A percentile compares a stretch with the other conserved stretches of the same genome.
These are phyloP conservation scores for Paracentrotus lividus DNA, from an alignment of 53 echinoderm and acorn worm genomes.

Conservation along the genomic window DNA sequence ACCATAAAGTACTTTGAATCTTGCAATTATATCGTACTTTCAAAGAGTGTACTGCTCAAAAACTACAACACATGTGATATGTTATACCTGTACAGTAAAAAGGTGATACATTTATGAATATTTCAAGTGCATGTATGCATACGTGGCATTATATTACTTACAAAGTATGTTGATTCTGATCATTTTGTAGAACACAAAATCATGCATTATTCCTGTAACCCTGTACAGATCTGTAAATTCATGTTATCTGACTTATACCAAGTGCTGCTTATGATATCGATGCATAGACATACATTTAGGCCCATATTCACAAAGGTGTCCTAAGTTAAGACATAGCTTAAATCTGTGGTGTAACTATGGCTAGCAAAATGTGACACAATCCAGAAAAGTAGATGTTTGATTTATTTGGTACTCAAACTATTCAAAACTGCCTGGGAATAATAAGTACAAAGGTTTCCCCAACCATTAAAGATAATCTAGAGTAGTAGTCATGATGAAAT, in stretches of 20 bases:
- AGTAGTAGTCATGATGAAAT: too few species aligned
- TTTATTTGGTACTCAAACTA: too few species aligned
- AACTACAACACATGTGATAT: neutral
- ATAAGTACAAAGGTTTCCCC: too few species aligned
- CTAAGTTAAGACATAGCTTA: too few species aligned
- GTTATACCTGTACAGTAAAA: neutral
- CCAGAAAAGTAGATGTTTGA: too few species aligned
- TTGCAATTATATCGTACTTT: neutral
- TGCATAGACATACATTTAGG: neutral
- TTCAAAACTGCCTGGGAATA: too few species aligned
- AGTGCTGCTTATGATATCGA: constrained; percentile 13
- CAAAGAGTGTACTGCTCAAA: neutral
- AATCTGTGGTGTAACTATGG: too few species aligned
- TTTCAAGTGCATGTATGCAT: constrained; percentile 12
- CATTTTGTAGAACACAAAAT: neutral
- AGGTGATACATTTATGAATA: neutral
- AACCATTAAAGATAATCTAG: too few species aligned
- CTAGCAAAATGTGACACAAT: too few species aligned
- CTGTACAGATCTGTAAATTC: constrained; percentile 2
- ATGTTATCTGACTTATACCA: neutral
- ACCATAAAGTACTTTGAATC: neutral
- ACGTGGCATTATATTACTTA: neutral
- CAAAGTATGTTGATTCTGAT: neutral
- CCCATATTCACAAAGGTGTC: too few species aligned
- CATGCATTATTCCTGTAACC: neutral